Percentiles rank a stretch among this genome's conserved stretches.
These are phyloP conservation scores for Melipona bicolor DNA, from an alignment of 2,888 invertebrate genomes.

Conservation along the genomic window DNA sequence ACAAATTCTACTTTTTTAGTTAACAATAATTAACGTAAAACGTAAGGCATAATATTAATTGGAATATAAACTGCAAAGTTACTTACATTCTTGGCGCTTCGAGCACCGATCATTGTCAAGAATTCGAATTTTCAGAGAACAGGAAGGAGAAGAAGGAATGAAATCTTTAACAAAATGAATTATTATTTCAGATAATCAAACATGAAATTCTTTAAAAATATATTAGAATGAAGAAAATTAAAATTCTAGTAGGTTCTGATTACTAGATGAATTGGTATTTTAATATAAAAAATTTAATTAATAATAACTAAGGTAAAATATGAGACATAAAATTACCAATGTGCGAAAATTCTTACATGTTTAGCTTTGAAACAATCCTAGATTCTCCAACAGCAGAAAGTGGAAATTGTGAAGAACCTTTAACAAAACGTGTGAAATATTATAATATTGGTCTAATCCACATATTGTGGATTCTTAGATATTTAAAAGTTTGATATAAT, in stretches of 20 bases:
- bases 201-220: no score
- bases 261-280: no score
- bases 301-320: not conserved
- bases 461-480: no score
- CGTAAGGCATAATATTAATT: not conserved
- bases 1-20: not conserved
- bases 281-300: not conserved
- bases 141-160: not conserved
- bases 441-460: no score
- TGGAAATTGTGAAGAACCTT: no score
- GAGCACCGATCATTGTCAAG: no score
- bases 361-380: no score
- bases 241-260: no score
- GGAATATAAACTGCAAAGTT: not conserved
- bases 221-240: no score
- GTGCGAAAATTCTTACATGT: not conserved
- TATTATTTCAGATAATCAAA: not conserved
- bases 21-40: accelerated
- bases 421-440: no score
- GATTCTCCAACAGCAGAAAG: no score
- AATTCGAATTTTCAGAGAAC: not conserved
- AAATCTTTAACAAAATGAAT: not conserved
- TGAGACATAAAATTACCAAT: not conserved
- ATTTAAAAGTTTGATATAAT: no score
- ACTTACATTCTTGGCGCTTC: not conserved